Evolutionary conservation across 1,140 invertebrate species (phyloP).

Genomic region (Camponotus vicinus): DNA sequence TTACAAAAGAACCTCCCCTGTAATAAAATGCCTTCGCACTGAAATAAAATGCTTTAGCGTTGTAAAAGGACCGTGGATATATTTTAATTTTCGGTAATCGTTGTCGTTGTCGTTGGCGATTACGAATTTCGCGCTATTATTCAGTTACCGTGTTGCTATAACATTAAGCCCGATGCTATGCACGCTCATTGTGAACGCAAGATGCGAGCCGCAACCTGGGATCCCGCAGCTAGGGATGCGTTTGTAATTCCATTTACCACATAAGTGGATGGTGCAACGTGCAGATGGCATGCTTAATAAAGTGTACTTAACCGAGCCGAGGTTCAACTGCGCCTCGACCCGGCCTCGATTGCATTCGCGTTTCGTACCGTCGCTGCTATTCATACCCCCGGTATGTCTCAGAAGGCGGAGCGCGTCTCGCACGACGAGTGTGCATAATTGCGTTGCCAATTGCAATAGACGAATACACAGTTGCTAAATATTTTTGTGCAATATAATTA

Average conservation of each 20-base stretch:
- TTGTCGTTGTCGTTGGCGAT: constrained; percentile 4
- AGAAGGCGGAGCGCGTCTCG: constrained; percentile 34
- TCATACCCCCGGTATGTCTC: constrained; percentile 41
- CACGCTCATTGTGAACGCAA: constrained; percentile 68
- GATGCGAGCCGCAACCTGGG: constrained; percentile 79
- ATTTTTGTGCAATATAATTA: constrained; percentile 3
- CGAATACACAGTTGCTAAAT: neutral
- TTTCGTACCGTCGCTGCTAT: constrained; percentile 37
- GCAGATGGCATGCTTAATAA: constrained; percentile 80
- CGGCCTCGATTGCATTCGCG: constrained; percentile 69
- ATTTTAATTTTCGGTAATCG: constrained; percentile 10
- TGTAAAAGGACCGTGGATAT: neutral
- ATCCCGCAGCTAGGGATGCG: constrained; percentile 76
- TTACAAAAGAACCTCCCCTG: neutral
- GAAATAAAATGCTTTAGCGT: constrained; percentile 18
- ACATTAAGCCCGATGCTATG: constrained; percentile 33
- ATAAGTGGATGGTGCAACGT: constrained; percentile 78
- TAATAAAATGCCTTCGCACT: neutral
- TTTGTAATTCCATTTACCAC: constrained; percentile 83
- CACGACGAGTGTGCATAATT: constrained; percentile 65
- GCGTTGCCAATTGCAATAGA: constrained; percentile 63
- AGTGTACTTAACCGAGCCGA: constrained; percentile 77
- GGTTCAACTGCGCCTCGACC: constrained; percentile 57
- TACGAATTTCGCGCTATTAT: constrained; percentile 39
- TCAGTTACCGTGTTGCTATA: constrained; percentile 39